A percentile compares a stretch with the other conserved stretches of the same genome.
Evolutionary conservation across 2,113 vertebrate genomes (phyloP).

Genomic region (Hylia prasina): DNA sequence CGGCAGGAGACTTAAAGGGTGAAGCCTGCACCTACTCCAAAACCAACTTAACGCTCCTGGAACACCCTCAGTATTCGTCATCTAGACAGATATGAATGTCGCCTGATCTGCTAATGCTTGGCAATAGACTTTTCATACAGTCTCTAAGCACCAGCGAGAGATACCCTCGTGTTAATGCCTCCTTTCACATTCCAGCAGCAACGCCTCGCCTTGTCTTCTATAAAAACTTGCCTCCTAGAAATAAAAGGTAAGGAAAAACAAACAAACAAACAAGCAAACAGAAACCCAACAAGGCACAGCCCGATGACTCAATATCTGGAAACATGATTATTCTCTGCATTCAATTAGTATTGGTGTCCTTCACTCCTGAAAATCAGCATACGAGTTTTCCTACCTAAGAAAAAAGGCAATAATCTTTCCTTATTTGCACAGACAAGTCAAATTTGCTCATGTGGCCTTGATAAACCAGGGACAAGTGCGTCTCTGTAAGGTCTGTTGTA

Average conservation of each 20-base stretch:
- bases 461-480: not conserved
- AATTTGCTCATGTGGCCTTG: not conserved
- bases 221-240: not conserved
- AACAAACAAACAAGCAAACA: no score
- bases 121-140: not conserved
- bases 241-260: not conserved
- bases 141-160: not conserved
- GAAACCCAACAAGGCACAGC: not conserved
- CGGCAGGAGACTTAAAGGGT: fast-evolving
- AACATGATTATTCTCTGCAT: not conserved
- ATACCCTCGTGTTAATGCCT: not conserved
- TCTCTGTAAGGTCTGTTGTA: not conserved
- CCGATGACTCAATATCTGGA: not conserved
- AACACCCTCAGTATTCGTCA: not conserved
- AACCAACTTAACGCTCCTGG: fast-evolving
- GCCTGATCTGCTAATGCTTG: not conserved
- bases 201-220: not conserved
- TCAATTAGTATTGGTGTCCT: not conserved
- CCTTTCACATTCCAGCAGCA: not conserved
- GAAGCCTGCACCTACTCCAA: not conserved
- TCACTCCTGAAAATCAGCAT: not conserved
- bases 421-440: not conserved
- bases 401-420: not conserved
- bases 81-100: not conserved
- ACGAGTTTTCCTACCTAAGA: not conserved